Percentiles rank a stretch among this genome's conserved stretches.
Evolutionary conservation across 2,888 invertebrate genomes (phyloP).

Genomic region (Sinotaia quadrata): DNA sequence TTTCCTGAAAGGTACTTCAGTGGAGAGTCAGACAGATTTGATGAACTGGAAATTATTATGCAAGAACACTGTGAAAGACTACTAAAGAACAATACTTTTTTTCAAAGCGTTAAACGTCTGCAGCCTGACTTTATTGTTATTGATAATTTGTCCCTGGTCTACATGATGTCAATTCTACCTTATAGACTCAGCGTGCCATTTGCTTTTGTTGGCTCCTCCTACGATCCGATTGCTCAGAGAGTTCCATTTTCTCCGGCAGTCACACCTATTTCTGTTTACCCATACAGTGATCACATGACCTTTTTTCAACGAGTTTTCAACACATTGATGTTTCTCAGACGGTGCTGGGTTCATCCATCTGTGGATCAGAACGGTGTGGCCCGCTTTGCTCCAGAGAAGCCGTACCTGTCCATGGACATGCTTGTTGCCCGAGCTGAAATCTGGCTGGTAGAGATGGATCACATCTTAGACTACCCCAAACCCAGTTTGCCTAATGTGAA

Average conservation of each 20-base stretch:
- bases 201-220: constrained; percentile 25
- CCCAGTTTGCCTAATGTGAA: constrained; percentile 45
- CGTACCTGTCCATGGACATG: constrained; percentile 32
- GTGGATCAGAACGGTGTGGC: constrained; percentile 22
- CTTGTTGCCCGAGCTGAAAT: constrained; percentile 30
- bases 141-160: constrained; percentile 18
- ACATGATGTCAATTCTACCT: constrained; percentile 27
- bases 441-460: constrained; percentile 42
- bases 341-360: constrained; percentile 11
- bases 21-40: constrained; percentile 11
- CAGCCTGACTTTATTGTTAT: constrained; percentile 28
- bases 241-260: constrained; percentile 26
- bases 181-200: constrained; percentile 32
- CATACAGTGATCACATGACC: constrained; percentile 19
- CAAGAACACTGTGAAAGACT: constrained; percentile 21
- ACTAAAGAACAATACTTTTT: constrained; percentile 26
- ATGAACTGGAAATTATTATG: constrained; percentile 23
- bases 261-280: constrained; percentile 19
- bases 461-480: constrained; percentile 42
- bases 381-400: constrained; percentile 37
- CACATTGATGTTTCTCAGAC: constrained; percentile 11
- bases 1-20: constrained; percentile 26
- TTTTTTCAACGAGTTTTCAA: constrained; percentile 28
- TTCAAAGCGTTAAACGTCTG: constrained; percentile 14
- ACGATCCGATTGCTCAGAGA: constrained; percentile 20